A percentile compares a stretch with the other conserved stretches of the same genome.
Conservation (phyloP, 2,888 invertebrate species). For the Autographa pulchrina region DNA sequence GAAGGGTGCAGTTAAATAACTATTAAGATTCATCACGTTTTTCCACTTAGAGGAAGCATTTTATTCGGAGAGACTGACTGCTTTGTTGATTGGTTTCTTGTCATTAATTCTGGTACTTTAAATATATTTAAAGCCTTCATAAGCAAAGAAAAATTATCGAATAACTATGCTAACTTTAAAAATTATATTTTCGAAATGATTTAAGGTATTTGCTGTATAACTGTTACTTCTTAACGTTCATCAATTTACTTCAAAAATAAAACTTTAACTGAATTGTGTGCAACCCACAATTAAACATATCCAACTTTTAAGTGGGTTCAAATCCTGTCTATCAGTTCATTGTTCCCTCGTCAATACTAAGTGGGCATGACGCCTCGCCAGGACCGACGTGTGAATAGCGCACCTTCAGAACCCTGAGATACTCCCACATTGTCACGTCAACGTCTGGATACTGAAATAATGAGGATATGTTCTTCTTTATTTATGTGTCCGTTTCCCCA, state of each 20-base stretch:
- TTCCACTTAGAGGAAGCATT: background rate
- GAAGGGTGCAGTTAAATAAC: background rate
- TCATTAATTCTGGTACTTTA: too few relatives aligned
- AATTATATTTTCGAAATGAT: too few relatives aligned
- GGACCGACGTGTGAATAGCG: background rate
- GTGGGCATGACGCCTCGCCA: background rate
- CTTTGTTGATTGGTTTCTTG: too few relatives aligned
- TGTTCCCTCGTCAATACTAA: background rate
- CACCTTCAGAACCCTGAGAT: background rate
- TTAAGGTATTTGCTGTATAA: too few relatives aligned
- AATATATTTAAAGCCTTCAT: too few relatives aligned
- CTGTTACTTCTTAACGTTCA: too few relatives aligned
- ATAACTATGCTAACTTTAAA: too few relatives aligned
- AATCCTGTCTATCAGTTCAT: slow-evolving; percentile 1
- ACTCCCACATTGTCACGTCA: slow-evolving; percentile 1
- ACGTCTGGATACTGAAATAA: background rate
- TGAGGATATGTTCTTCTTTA: background rate
- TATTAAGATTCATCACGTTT: slow-evolving; percentile 6
- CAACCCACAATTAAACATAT: background rate
- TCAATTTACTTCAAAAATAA: too few relatives aligned
- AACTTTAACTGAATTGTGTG: too few relatives aligned
- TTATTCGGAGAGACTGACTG: background rate
- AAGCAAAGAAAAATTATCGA: too few relatives aligned
- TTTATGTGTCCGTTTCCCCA: background rate
- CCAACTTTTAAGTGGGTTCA: background rate